Percentiles rank a stretch among this genome's conserved stretches.
These are phyloP conservation scores for Acipenser transmontanus DNA, from an alignment of 2,797 vertebrate species.

Conservation along the genomic window DNA sequence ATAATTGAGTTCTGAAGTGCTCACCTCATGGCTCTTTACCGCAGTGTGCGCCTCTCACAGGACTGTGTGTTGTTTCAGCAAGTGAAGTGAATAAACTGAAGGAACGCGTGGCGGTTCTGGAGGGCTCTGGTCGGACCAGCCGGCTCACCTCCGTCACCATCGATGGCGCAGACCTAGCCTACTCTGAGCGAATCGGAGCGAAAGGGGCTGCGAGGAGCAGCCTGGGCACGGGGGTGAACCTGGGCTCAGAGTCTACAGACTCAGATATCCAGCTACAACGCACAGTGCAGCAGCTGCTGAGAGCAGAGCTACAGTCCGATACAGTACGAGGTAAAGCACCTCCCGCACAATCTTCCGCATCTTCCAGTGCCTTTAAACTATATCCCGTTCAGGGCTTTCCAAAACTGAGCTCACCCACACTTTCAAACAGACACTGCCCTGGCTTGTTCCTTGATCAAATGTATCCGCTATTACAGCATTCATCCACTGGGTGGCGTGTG, in stretches of 20 bases:
- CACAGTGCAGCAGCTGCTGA: slow-evolving; percentile 66
- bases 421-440: no score
- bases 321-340: slow-evolving; percentile 60
- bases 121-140: slow-evolving; percentile 37
- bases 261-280: slow-evolving; percentile 48
- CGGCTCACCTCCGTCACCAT: slow-evolving; percentile 34
- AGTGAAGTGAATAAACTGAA: slow-evolving; percentile 76
- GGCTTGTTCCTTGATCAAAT: no score
- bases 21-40: background rate
- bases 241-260: slow-evolving; percentile 26
- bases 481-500: no score
- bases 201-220: slow-evolving; percentile 39
- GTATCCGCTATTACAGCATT: no score
- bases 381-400: no score
- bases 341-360: background rate
- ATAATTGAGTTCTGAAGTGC: background rate
- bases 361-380: no score
- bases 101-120: slow-evolving; percentile 71
- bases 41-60: background rate
- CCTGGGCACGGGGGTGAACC: slow-evolving; percentile 37
- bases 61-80: slow-evolving; percentile 45
- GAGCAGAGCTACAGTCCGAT: slow-evolving; percentile 63
- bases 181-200: slow-evolving; percentile 4
- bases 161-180: slow-evolving; percentile 34
- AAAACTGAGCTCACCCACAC: no score